phyloP scores from a whole-genome alignment of 2,888 invertebrate genomes.

The Phragmatobia fuliginosa region DNA sequence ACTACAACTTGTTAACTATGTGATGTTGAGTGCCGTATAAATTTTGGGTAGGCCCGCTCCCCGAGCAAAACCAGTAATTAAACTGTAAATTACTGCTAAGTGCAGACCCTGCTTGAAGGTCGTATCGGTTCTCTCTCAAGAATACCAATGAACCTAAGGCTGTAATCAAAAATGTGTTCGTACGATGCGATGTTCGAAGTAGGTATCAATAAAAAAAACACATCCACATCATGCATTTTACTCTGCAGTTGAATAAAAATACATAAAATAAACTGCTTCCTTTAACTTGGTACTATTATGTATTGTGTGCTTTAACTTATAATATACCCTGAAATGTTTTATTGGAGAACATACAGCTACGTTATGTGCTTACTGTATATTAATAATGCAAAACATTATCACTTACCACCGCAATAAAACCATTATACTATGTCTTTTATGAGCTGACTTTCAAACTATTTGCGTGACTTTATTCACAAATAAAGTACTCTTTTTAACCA shows the following conservation, averaged over 20 bases:
- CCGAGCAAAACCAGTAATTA: slow-evolving; percentile 73
- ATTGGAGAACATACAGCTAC: background rate
- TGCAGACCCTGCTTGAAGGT: slow-evolving; percentile 77
- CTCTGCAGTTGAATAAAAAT: background rate
- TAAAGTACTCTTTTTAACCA: slow-evolving; percentile 37
- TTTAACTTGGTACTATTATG: too few relatives aligned
- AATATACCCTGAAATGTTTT: background rate
- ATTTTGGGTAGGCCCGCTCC: slow-evolving; percentile 55
- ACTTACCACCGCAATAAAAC: background rate
- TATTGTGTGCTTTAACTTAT: too few relatives aligned
- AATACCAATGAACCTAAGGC: slow-evolving; percentile 76
- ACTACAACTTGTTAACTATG: slow-evolving; percentile 47
- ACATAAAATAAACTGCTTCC: slow-evolving; percentile 1
- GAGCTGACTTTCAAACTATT: slow-evolving; percentile 1
- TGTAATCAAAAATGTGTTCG: slow-evolving; percentile 76
- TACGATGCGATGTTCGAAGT: slow-evolving; percentile 15
- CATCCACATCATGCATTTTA: background rate
- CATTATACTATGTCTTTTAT: slow-evolving; percentile 3
- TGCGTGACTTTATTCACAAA: slow-evolving; percentile 21
- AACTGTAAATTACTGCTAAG: slow-evolving; percentile 83
- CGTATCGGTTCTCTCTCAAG: slow-evolving; percentile 72
- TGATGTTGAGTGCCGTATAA: slow-evolving; percentile 51
- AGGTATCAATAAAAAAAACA: background rate
- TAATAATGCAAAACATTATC: background rate
- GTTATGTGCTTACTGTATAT: background rate